Conservation (phyloP, 2,113 vertebrate species). For the Gymnarchus niloticus region DNA sequence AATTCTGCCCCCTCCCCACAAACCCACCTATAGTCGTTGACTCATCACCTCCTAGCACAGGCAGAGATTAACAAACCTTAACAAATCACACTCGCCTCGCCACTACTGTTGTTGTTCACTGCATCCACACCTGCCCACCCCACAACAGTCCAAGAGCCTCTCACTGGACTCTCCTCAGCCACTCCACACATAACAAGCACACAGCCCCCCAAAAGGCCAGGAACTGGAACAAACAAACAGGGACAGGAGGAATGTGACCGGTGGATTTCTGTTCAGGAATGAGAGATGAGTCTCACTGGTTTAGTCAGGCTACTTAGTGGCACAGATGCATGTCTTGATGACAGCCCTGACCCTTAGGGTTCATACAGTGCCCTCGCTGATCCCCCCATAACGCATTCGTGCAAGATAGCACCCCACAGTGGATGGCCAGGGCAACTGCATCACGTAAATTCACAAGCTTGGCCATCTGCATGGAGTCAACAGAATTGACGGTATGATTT, state of each 20-base stretch:
- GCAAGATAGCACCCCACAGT: slow-evolving; percentile 11
- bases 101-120: background rate
- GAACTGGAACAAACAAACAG: slow-evolving; percentile 40
- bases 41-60: background rate
- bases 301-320: background rate
- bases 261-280: slow-evolving; percentile 17
- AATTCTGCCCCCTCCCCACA: background rate
- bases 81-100: slow-evolving; percentile 2
- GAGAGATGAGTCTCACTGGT: background rate
- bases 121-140: background rate
- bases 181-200: slow-evolving; percentile 29
- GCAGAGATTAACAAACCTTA: slow-evolving; percentile 15
- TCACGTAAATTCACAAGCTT: background rate
- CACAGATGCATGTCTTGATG: background rate
- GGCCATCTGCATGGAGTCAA: background rate
- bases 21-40: background rate
- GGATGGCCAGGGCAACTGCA: background rate
- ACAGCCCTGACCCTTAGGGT: background rate
- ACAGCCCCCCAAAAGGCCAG: slow-evolving; percentile 11
- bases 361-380: background rate
- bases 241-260: slow-evolving; percentile 21
- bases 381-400: background rate
- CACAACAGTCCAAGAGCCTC: background rate
- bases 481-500: too few relatives aligned
- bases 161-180: slow-evolving; percentile 21